Evolutionary conservation across 1,140 invertebrate species (phyloP).

Genomic region (Zaprionus africanus): DNA sequence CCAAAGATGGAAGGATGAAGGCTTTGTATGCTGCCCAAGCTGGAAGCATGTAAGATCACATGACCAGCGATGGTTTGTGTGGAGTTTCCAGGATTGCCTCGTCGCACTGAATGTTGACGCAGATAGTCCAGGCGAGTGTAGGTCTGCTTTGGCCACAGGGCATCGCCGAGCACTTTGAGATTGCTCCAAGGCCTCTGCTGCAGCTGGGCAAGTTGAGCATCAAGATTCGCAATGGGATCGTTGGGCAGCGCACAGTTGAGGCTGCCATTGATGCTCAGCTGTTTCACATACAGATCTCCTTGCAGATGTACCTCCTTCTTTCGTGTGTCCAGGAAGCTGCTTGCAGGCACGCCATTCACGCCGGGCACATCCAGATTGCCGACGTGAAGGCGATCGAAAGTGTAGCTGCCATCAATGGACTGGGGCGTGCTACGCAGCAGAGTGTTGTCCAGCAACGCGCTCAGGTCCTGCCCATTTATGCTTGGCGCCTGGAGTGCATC

Average conservation of each 20-base stretch:
- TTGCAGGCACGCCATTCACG: conserved; percentile 50
- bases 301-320: conserved; percentile 15
- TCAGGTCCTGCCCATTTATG: conserved; percentile 55
- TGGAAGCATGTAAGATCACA: conserved; percentile 45
- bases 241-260: conserved; percentile 33
- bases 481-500: conserved; percentile 42
- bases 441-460: conserved; percentile 61
- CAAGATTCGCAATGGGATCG: conserved; percentile 12
- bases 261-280: conserved; percentile 52
- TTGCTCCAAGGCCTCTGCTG: conserved; percentile 54
- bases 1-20: neutral
- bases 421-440: conserved; percentile 67
- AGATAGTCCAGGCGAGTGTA: conserved; percentile 56
- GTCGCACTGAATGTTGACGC: conserved; percentile 60
- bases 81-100: conserved; percentile 1
- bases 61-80: conserved; percentile 63
- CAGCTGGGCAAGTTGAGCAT: conserved; percentile 28
- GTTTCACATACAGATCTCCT: conserved; percentile 52
- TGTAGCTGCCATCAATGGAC: conserved; percentile 60
- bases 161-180: conserved; percentile 62
- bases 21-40: conserved; percentile 30
- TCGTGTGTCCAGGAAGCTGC: conserved; percentile 50
- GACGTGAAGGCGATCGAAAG: conserved; percentile 39
- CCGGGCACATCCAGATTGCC: conserved; percentile 64
- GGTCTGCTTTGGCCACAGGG: conserved; percentile 38